phyloP scores from a whole-genome alignment of 2,888 invertebrate species.

The Brassicogethes aeneus region DNA sequence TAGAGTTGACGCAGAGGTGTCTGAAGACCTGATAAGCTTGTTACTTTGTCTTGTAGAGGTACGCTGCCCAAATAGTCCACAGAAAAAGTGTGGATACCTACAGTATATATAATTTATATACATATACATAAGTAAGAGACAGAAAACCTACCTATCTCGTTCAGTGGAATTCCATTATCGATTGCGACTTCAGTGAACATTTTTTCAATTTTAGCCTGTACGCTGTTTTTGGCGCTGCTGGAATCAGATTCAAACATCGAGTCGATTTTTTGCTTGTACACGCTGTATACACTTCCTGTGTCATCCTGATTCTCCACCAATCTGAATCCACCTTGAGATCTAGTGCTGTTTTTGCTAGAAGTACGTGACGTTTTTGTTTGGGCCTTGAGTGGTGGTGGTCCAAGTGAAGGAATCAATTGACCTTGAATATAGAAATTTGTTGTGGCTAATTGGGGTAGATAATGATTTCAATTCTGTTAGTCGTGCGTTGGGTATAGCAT shows the following conservation, averaged over 20 bases:
- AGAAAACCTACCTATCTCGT: slow-evolving; percentile 38
- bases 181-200: slow-evolving; percentile 70
- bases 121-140: too few relatives aligned
- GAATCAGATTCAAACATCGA: slow-evolving; percentile 57
- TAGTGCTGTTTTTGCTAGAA: slow-evolving; percentile 25
- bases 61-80: slow-evolving; percentile 79
- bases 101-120: too few relatives aligned
- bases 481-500: too few relatives aligned
- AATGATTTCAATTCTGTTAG: too few relatives aligned
- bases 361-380: slow-evolving; percentile 20
- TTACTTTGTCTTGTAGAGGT: slow-evolving; percentile 68
- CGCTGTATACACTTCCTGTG: slow-evolving; percentile 46
- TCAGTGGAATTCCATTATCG: slow-evolving; percentile 46
- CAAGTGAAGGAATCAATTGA: neutral
- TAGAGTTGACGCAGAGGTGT: slow-evolving; percentile 69
- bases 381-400: slow-evolving; percentile 4
- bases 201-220: slow-evolving; percentile 79
- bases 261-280: slow-evolving; percentile 79
- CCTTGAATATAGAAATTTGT: too few relatives aligned
- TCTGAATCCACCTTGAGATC: slow-evolving; percentile 32
- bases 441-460: too few relatives aligned
- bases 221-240: slow-evolving; percentile 55
- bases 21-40: slow-evolving; percentile 75
- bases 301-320: slow-evolving; percentile 31
- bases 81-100: slow-evolving; percentile 44